Evolutionary conservation across 1,140 invertebrate species (phyloP).

Genomic region (Penaeus indicus): DNA sequence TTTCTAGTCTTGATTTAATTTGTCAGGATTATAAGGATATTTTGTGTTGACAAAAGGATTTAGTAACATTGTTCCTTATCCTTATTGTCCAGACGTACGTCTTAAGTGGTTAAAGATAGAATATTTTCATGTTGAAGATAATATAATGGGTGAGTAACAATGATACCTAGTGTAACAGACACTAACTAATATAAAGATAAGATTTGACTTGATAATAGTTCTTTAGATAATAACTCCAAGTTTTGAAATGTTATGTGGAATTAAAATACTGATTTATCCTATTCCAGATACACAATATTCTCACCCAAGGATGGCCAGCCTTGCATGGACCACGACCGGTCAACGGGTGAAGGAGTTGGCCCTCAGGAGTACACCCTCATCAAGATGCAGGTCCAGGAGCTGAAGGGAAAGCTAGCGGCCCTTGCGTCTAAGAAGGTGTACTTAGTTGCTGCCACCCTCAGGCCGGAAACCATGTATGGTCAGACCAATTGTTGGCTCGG

Average conservation of each 20-base stretch:
- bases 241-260: neutral
- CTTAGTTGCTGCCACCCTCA: conserved; percentile 95
- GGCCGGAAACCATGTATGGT: conserved; percentile 99
- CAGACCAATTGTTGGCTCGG: conserved; percentile 99
- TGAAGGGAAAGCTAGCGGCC: conserved; percentile 43
- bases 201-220: no score
- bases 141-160: no score
- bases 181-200: no score
- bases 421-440: conserved; percentile 74
- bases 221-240: neutral
- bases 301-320: conserved; percentile 97
- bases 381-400: conserved; percentile 84
- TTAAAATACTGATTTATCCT: neutral
- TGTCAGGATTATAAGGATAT: no score
- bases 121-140: no score
- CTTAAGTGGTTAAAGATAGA: no score
- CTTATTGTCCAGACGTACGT: no score
- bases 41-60: no score
- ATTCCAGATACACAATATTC: conserved; percentile 89
- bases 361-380: conserved; percentile 98
- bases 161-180: no score
- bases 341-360: conserved; percentile 95
- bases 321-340: conserved; percentile 99
- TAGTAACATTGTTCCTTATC: no score
- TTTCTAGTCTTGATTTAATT: no score